phyloP scores from a whole-genome alignment of 2,888 invertebrate species.

The Drosophila melanosoma region DNA sequence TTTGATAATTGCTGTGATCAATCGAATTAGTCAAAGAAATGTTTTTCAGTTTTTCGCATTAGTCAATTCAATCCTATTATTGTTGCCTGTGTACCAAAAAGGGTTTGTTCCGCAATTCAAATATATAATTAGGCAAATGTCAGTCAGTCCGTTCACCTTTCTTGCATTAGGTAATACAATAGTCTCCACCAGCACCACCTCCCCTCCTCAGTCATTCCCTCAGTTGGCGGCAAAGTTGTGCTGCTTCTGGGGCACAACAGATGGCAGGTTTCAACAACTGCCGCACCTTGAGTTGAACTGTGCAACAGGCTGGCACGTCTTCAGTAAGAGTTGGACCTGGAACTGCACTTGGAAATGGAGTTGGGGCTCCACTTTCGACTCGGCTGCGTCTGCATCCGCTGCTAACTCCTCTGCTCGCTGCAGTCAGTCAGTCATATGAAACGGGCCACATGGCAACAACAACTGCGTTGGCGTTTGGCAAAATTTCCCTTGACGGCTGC shows the following conservation, averaged over 20 bases:
- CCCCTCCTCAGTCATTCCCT: not conserved
- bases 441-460: slow-evolving; percentile 51
- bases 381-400: slow-evolving; percentile 59
- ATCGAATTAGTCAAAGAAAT: slow-evolving; percentile 5
- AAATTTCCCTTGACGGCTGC: slow-evolving; percentile 46
- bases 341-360: slow-evolving; percentile 1
- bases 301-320: slow-evolving; percentile 1
- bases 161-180: slow-evolving; percentile 43
- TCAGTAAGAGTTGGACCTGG: not conserved
- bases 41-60: not conserved
- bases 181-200: slow-evolving; percentile 2
- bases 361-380: slow-evolving; percentile 66
- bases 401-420: slow-evolving; percentile 15
- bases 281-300: slow-evolving; percentile 49
- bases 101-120: slow-evolving; percentile 70
- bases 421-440: slow-evolving; percentile 51
- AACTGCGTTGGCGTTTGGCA: slow-evolving; percentile 55
- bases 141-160: slow-evolving; percentile 72
- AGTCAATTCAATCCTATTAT: slow-evolving; percentile 11
- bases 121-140: slow-evolving; percentile 72
- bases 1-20: not conserved
- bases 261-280: slow-evolving; percentile 43
- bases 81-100: slow-evolving; percentile 21
- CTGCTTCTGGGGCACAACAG: slow-evolving; percentile 34
- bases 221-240: slow-evolving; percentile 2